A percentile compares a stretch with the other conserved stretches of the same genome.
Conservation (phyloP, 2,113 vertebrate species). For the Entelurus aequoreus region DNA sequence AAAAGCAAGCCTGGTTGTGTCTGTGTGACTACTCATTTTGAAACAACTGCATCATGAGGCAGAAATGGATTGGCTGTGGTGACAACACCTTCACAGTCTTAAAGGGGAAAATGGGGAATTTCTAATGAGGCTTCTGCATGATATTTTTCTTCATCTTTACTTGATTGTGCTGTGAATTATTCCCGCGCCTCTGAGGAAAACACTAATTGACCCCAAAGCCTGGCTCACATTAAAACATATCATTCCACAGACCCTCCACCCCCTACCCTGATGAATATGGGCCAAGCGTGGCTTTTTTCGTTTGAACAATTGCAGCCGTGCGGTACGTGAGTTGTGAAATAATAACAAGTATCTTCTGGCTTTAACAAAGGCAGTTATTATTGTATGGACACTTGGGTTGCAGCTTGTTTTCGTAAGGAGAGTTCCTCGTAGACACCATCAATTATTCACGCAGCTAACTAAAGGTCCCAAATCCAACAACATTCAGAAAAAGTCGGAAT, state of each 20-base stretch:
- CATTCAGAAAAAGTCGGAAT: too few relatives aligned
- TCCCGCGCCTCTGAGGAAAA: slow-evolving; percentile 47
- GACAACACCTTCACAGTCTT: slow-evolving; percentile 28
- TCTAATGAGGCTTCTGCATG: slow-evolving; percentile 36
- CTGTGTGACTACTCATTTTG: slow-evolving; percentile 32
- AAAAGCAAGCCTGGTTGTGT: slow-evolving; percentile 53
- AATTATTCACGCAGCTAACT: slow-evolving; percentile 57
- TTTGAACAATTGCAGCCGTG: slow-evolving; percentile 29
- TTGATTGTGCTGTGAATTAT: slow-evolving; percentile 55
- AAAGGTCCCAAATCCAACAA: slow-evolving; percentile 53
- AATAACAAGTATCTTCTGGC: slow-evolving; percentile 22
- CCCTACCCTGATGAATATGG: slow-evolving; percentile 46
- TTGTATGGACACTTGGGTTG: slow-evolving; percentile 34
- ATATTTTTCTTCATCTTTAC: slow-evolving; percentile 33
- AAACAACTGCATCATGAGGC: slow-evolving; percentile 37
- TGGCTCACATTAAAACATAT: slow-evolving; percentile 49
- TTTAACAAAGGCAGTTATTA: slow-evolving; percentile 32
- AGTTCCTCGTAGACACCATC: slow-evolving; percentile 50
- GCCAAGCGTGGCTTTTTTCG: slow-evolving; percentile 46
- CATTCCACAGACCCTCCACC: slow-evolving; percentile 31
- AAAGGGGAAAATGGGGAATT: slow-evolving; percentile 3
- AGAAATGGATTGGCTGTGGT: slow-evolving; percentile 8
- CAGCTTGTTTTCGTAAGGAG: slow-evolving; percentile 36
- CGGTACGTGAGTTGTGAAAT: slow-evolving; percentile 21
- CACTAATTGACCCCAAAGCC: slow-evolving; percentile 63